Evolutionary conservation across 1,140 invertebrate genomes (phyloP), one percentile per base, ranked within the genome.

Genomic region (Zaprionus nigranus): DNA sequence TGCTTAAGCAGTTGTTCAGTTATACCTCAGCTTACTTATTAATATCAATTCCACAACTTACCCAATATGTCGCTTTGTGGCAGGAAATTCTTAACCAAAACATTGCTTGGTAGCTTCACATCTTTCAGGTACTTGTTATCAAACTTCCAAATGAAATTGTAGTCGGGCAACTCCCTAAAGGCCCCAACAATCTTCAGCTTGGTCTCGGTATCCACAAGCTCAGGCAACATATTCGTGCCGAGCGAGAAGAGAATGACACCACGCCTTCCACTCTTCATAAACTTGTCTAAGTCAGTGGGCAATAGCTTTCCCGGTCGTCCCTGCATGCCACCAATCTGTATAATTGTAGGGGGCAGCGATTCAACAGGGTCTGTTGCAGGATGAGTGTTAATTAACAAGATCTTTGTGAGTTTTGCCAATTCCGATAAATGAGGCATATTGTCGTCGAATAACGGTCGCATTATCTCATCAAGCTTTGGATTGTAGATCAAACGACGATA

Each of bases 261-360:
- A 2, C 54, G 58, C 17, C 60, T 59, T 20, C 60, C 73, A 5
- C 28, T 6, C 7, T 28, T 26, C 66, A 75, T 70, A 26, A 75
- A 75, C 5, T 40, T 2, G n/a, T 75, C 60, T 22, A 64, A 17
- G 15, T 70, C 60, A 0, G 34, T 5, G 13, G 67, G 59, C n/a
- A 75, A 51, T 11, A 43, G 92, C 62, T 64, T 84, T 54, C 60
- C 92, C 88, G 40, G 53, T 26, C 46, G 57, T 88, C 88, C 77
- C 46, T 94, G 94, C 49, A 94, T 74, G 26, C 94, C 94, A 12
- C 94, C 94, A 17, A 94, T 92, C 76, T 93, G 93, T 20, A 95
- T 92, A 5, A 94, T 90, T 75, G 93, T 93, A 15, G 94, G 93
- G 6, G 93, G 64, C 24, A 93, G 56, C 0, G 92, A 79, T 58